Base-by-base conservation (phyloP, 2,797 vertebrate species). In the Mycteria americana region DNA sequence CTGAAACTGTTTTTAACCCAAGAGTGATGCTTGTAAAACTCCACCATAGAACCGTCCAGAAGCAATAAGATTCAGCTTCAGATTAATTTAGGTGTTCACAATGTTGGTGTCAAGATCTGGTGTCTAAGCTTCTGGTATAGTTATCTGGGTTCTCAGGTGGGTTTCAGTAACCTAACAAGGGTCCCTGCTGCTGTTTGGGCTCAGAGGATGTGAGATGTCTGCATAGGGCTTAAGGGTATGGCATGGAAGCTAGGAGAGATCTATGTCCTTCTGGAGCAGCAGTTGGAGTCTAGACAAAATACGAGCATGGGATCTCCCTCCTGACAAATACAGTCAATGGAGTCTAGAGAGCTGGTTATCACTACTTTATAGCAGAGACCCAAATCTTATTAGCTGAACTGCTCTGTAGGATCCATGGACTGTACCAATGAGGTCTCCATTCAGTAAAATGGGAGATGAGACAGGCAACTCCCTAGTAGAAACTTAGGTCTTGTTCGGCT, bases 391-490 rank as follows among this genome's bases (percentile, higher is more conserved):
- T 13, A 63, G 19, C 31, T 73, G 45, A 68, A 28, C 13, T 22
- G 11, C 15, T 76, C 33, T 50, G 43, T 46, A 28, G 35, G 17
- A 72, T 68, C 53, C 39, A n/a, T 12, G 27, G 33, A 21, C 60
- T 85, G 35, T 56, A 11, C 11, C 50, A 46, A 28, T 41, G 33
- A 92, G 15, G 15, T 41, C n/a, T 33, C 28, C 5, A 4, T 9
- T 51, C 63, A 62, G n/a, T 48, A 53, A 75, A 56, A 56, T 13
- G 30, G 59, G 25, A 69, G 9, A 50, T 68, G 39, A 57, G 45
- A 51, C 23, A 25, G 1, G 2, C 13, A 59, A 8, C 0, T 7
- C 8, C 5, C 18, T 46, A n/a, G 37, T 9, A 48, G 18, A 65
- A 77, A 46, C 3, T 43, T 73, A 37, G 6, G 15, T 21, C 28